phyloP scores from a whole-genome alignment of 1,140 invertebrate species.

The Amphibalanus amphitrite region DNA sequence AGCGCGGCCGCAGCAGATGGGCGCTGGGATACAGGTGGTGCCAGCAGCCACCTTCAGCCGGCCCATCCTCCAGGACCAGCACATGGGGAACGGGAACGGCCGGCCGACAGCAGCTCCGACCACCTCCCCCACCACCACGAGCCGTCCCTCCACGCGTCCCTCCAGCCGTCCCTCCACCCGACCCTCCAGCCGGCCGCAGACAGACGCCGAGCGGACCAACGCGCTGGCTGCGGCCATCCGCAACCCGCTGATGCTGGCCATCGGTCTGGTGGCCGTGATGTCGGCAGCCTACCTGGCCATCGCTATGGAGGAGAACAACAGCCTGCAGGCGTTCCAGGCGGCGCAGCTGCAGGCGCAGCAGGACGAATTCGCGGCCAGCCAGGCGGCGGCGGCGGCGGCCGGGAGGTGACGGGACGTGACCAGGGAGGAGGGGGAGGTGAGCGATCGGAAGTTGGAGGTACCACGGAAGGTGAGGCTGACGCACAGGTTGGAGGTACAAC shows the following conservation, averaged over 20 bases:
- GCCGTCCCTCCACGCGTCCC: too few relatives aligned
- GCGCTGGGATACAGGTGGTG: neutral
- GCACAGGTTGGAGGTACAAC: too few relatives aligned
- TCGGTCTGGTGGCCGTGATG: slow-evolving; percentile 11
- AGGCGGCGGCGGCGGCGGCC: neutral
- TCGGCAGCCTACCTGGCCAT: slow-evolving; percentile 14
- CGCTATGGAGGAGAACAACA: slow-evolving; percentile 13
- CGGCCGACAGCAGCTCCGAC: neutral
- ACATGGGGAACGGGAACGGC: neutral
- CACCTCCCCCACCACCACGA: neutral
- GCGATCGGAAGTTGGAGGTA: too few relatives aligned
- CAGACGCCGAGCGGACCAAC: neutral
- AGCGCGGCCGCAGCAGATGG: neutral
- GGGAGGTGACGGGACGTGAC: neutral
- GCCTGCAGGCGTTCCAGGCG: slow-evolving; percentile 13
- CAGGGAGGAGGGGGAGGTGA: too few relatives aligned
- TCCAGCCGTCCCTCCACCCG: too few relatives aligned
- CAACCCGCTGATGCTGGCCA: slow-evolving; percentile 9
- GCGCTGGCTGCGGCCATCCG: neutral
- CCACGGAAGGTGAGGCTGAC: too few relatives aligned
- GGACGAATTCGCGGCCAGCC: neutral
- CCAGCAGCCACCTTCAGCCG: neutral
- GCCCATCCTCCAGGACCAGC: neutral
- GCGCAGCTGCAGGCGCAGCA: slow-evolving; percentile 11
- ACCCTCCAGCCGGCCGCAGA: too few relatives aligned